Evolutionary conservation across 2,113 vertebrate genomes (phyloP).

Genomic region (Platycercus adscitus): DNA sequence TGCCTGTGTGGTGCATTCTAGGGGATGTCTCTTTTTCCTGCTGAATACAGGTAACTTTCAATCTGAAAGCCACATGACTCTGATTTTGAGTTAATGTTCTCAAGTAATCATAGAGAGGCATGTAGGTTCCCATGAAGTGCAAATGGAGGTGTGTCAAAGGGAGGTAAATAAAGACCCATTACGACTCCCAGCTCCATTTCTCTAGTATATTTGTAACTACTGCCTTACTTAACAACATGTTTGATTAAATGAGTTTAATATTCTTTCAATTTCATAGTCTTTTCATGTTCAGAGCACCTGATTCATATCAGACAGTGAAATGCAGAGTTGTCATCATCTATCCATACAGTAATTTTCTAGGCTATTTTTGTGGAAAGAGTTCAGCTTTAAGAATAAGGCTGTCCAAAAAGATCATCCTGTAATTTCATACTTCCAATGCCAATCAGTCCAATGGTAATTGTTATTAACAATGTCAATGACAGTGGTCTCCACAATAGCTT

Average conservation of each 20-base stretch:
- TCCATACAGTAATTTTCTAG: not conserved
- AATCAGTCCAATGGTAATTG: not conserved
- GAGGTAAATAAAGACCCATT: not conserved
- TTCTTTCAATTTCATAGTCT: not conserved
- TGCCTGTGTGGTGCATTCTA: not conserved
- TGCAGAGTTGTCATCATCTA: not conserved
- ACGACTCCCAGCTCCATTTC: not conserved
- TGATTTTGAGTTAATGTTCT: not conserved
- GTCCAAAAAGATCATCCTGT: not conserved
- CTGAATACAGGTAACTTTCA: not conserved
- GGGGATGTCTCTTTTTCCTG: not conserved
- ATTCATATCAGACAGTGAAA: not conserved
- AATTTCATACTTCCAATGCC: not conserved
- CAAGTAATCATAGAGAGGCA: not conserved
- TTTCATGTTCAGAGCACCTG: not conserved
- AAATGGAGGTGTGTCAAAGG: not conserved
- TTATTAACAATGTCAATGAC: not conserved
- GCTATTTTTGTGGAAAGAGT: not conserved
- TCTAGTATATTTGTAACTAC: not conserved
- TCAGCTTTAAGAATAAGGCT: not conserved
- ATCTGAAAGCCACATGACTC: not conserved
- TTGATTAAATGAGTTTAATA: not conserved
- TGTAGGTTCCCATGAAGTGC: not conserved
- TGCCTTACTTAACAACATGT: not conserved
- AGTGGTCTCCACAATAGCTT: not conserved